These are phyloP conservation scores for Rhea americana DNA, from an alignment of 2,113 vertebrate genomes.

Conservation along the genomic window DNA sequence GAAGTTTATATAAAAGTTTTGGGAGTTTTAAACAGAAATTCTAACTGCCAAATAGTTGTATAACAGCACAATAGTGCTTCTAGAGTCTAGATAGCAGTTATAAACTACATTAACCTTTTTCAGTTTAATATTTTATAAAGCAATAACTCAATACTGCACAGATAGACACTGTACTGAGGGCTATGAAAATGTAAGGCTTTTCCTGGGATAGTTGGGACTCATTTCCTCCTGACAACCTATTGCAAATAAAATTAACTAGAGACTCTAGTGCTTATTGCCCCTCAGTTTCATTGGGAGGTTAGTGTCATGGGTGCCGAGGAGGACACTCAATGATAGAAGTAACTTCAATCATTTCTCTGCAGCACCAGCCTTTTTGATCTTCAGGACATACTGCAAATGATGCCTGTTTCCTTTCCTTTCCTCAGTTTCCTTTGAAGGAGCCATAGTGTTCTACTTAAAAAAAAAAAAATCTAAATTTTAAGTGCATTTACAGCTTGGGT, in stretches of 20 bases:
- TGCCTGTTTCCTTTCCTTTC: neutral
- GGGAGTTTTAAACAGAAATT: neutral
- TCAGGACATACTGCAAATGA: neutral
- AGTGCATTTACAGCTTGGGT: neutral
- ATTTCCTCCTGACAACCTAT: neutral
- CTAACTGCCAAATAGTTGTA: neutral
- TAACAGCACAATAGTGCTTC: neutral
- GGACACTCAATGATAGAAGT: neutral
- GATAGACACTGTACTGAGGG: neutral
- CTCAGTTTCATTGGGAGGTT: neutral
- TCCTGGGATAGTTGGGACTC: neutral
- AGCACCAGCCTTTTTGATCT: neutral
- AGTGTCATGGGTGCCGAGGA: neutral
- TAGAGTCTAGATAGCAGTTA: neutral
- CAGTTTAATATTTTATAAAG: neutral
- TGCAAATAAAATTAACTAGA: neutral
- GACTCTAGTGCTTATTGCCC: neutral
- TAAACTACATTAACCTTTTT: neutral
- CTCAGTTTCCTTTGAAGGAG: neutral
- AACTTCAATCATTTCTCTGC: neutral
- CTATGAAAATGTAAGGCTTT: neutral
- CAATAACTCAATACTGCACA: neutral
- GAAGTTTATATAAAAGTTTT: neutral
- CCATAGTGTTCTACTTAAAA: neutral
- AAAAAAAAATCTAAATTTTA: neutral